Evolutionary conservation across 2,113 vertebrate genomes (phyloP).

Genomic region (Trichomycterus rosablanca): DNA sequence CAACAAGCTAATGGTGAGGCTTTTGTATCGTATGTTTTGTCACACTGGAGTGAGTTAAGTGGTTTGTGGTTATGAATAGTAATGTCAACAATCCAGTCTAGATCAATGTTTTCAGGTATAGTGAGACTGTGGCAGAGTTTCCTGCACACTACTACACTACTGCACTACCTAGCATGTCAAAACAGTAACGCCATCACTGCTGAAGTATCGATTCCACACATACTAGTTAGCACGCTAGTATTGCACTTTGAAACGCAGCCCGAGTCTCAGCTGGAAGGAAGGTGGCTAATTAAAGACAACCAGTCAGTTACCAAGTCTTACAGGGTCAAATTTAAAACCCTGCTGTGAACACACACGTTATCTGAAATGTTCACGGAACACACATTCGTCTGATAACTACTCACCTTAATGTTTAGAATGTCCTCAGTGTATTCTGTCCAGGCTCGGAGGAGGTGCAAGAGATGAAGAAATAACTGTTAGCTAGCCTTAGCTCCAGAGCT

Average conservation of each 20-base stretch:
- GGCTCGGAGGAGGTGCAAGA: neutral
- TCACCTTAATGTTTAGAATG: neutral
- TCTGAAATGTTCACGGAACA: neutral
- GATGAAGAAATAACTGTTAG: slow-evolving; percentile 21
- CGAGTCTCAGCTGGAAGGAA: neutral
- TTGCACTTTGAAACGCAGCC: neutral
- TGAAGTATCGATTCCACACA: too few relatives aligned
- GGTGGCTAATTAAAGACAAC: neutral
- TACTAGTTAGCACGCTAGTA: too few relatives aligned
- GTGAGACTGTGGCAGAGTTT: too few relatives aligned
- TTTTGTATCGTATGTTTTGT: too few relatives aligned
- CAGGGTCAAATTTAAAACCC: neutral
- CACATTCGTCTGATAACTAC: neutral
- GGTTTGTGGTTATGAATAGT: too few relatives aligned
- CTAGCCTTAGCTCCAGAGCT: neutral
- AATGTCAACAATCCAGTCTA: too few relatives aligned
- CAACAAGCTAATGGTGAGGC: too few relatives aligned
- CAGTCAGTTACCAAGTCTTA: neutral
- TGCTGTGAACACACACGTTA: neutral
- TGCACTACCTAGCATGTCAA: too few relatives aligned
- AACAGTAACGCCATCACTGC: too few relatives aligned
- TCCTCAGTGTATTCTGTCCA: neutral
- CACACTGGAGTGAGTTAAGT: too few relatives aligned
- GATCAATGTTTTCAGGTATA: too few relatives aligned
- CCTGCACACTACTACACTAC: too few relatives aligned